Evolutionary conservation across 2,888 invertebrate species (phyloP).

Genomic region (Gibbula magus): DNA sequence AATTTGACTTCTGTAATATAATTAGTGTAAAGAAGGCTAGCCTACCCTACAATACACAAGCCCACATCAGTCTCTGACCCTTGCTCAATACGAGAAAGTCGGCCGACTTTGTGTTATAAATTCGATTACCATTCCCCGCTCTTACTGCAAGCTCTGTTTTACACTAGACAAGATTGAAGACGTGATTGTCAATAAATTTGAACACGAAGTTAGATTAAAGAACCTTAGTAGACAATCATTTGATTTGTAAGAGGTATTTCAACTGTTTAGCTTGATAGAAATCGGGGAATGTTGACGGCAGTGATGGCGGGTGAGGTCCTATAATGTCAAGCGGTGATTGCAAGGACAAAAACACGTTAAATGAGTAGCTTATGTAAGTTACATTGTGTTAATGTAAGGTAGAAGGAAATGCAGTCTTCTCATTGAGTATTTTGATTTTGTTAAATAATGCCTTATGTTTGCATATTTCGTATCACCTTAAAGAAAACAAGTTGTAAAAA

Average conservation of each 20-base stretch:
- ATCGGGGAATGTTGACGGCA: no score
- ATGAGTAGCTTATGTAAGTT: no score
- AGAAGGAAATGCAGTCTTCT: no score
- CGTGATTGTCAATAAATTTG: slow-evolving; percentile 11
- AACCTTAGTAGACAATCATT: slow-evolving; percentile 2
- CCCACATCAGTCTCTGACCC: neutral
- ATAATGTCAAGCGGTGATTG: no score
- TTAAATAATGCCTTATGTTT: no score
- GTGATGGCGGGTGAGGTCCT: no score
- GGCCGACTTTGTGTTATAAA: slow-evolving; percentile 3
- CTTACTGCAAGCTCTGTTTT: slow-evolving; percentile 1
- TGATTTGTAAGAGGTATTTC: neutral
- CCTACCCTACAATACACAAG: neutral
- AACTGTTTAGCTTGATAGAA: no score
- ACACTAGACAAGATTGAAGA: neutral
- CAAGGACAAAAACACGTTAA: no score
- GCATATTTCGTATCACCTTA: no score
- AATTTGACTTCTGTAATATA: slow-evolving; percentile 8
- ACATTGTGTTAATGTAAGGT: no score
- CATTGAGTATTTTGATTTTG: no score
- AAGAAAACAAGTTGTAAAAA: no score
- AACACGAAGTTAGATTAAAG: slow-evolving; percentile 3
- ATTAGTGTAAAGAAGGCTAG: neutral
- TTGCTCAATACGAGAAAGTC: neutral
- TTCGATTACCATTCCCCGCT: slow-evolving; percentile 1